Evolutionary conservation across 2,888 invertebrate genomes (phyloP).

Genomic region (Linnaemya tessellans): DNA sequence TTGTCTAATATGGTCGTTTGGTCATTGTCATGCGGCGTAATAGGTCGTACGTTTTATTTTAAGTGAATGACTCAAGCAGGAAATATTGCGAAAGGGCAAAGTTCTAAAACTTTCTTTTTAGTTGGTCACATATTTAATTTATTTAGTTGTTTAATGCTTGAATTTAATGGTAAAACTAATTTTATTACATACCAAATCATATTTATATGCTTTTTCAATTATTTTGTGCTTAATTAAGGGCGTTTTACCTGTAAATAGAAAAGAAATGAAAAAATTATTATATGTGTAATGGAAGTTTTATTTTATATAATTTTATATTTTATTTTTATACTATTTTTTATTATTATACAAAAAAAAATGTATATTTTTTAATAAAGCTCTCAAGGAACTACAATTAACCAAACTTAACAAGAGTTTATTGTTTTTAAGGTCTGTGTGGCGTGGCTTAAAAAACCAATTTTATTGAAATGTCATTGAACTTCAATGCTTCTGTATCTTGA

Average conservation of each 20-base stretch:
- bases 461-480: conserved; percentile 34
- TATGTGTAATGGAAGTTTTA: no score
- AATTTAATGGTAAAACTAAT: not conserved
- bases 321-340: no score
- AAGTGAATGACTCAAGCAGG: conserved; percentile 17
- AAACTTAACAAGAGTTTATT: not conserved
- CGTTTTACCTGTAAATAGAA: conserved; percentile 39
- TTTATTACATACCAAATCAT: conserved; percentile 22
- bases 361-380: no score
- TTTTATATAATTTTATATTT: no score
- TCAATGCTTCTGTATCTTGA: conserved; percentile 1
- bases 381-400: not conserved
- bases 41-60: conserved; percentile 6
- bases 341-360: no score
- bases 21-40: conserved; percentile 54
- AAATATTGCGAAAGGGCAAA: not conserved
- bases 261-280: not conserved
- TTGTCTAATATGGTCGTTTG: conserved; percentile 22
- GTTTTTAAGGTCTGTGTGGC: not conserved
- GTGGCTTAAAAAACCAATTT: not conserved
- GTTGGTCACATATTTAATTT: not conserved
- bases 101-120: not conserved
- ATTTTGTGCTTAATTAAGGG: not conserved
- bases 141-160: not conserved
- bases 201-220: not conserved